Evolutionary conservation across 2,113 vertebrate genomes (phyloP).

Genomic region (Grammomys surdaster): DNA sequence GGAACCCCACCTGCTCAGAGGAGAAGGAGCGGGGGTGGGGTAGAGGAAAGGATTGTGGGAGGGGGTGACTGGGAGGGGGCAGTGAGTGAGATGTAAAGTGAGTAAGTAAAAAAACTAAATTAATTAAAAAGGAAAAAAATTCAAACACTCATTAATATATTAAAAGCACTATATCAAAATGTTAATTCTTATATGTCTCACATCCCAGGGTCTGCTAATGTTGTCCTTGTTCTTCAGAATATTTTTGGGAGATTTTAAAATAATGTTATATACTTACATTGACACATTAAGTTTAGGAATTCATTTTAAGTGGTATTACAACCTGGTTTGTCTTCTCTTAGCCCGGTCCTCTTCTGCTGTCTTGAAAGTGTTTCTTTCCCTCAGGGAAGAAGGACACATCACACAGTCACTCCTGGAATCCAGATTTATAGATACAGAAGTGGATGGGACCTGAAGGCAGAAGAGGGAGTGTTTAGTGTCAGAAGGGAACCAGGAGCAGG

Average conservation of each 20-base stretch:
- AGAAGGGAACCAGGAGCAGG: neutral
- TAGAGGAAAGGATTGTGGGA: too few species aligned
- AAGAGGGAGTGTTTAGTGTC: neutral
- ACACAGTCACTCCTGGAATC: neutral
- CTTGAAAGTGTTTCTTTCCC: neutral
- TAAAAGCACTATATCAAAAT: neutral
- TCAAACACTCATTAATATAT: neutral
- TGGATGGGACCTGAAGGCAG: neutral
- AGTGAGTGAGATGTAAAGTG: too few species aligned
- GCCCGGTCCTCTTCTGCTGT: slow-evolving; percentile 2
- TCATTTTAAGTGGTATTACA: neutral
- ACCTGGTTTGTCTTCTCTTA: neutral
- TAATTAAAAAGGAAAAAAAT: neutral
- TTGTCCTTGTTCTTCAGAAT: neutral
- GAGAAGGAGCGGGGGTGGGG: too few species aligned
- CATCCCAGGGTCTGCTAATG: neutral
- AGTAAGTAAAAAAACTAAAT: too few species aligned
- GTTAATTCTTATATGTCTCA: neutral
- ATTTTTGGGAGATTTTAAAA: neutral
- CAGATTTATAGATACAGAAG: neutral
- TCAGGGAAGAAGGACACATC: neutral
- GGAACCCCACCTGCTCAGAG: too few species aligned
- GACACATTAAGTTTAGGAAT: neutral
- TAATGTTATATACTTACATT: neutral
- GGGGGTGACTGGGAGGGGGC: too few species aligned